Base-by-base conservation (phyloP, 1,140 invertebrate species). In the Saxidomus purpurata region DNA sequence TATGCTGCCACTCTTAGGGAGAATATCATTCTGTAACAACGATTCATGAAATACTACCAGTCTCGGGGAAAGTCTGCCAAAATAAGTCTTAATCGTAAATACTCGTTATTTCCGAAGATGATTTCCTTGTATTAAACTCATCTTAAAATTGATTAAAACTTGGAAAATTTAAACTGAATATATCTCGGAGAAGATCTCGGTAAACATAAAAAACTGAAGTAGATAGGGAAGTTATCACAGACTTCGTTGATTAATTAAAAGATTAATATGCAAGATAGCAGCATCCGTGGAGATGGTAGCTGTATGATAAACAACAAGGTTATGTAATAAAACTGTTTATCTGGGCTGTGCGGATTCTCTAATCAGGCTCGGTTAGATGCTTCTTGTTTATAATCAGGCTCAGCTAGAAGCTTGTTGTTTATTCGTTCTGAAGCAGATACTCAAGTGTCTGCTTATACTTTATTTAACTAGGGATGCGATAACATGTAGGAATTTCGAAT, bases 261-360 rank as follows among this genome's bases (percentile, higher is more conserved):
- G 67, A 71, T 71, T 71, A 34, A 71, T 71, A 40, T 25, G 67
- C 15, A 19, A 40, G 67, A 38, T 71, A 71, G 67, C 4, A 34
- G 34, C 34, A 17, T 38, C 67, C 22, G 34, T 1, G 1, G 67
- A 71, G 67, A 71, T 71, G 34, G 67, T 22, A 38, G 67, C 15
- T 6, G 25, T 19, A 17, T 2, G 67, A 71, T 38, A 71, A 40
- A n/a, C 22, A 15, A 71, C 25, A 28, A 38, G 67, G 67, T 38
- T 71, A 38, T 38, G 67, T 71, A 71, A 71, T 71, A 71, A 71
- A 71, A 40, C 34, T 71, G 67, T 36, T 71, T 71, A 71, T 71
- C 67, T 38, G 34, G 34, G 67, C 67, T 63, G n/a, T n/a, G 28
- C 59, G 25, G n/a, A 63, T 28, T 63, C 15, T 63, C 59, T 63